Percentiles rank a stretch among this genome's conserved stretches.
phyloP scores from a whole-genome alignment of 2,888 invertebrate species.

The Zhuqinia jingwanae region DNA sequence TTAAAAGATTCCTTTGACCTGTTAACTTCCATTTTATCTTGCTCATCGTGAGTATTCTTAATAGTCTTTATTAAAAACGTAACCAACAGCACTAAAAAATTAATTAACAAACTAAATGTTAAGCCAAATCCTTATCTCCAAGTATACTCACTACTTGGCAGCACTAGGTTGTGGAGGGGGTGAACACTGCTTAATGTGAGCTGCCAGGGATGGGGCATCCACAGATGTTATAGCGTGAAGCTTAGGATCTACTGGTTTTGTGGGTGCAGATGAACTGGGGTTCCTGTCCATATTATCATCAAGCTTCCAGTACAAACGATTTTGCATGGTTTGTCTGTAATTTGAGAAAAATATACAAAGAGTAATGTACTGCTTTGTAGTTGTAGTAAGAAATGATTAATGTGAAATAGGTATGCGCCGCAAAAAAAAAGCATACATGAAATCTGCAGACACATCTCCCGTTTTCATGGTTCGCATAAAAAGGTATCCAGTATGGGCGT shows the following conservation, averaged over 20 bases:
- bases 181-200: constrained; percentile 57
- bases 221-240: constrained; percentile 17
- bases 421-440: constrained; percentile 74
- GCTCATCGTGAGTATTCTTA: no score
- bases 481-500: constrained; percentile 75
- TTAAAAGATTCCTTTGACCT: no score
- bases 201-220: constrained; percentile 53
- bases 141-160: no score
- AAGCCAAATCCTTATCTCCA: no score
- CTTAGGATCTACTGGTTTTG: constrained; percentile 82
- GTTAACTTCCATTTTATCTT: no score
- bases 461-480: constrained; percentile 74
- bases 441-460: constrained; percentile 72
- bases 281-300: constrained; percentile 69
- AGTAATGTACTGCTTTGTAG: no score
- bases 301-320: constrained; percentile 74
- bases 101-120: no score
- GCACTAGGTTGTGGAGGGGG: constrained; percentile 48
- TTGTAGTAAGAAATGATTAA: no score
- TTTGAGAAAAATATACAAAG: no score
- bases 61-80: no score
- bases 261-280: constrained; percentile 83
- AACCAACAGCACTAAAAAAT: no score
- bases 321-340: constrained; percentile 74
- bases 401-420: no score